Evolutionary conservation across 1,140 invertebrate species (phyloP), one percentile per base, ranked within the genome.

Genomic region (Neodiprion fabricii): DNA sequence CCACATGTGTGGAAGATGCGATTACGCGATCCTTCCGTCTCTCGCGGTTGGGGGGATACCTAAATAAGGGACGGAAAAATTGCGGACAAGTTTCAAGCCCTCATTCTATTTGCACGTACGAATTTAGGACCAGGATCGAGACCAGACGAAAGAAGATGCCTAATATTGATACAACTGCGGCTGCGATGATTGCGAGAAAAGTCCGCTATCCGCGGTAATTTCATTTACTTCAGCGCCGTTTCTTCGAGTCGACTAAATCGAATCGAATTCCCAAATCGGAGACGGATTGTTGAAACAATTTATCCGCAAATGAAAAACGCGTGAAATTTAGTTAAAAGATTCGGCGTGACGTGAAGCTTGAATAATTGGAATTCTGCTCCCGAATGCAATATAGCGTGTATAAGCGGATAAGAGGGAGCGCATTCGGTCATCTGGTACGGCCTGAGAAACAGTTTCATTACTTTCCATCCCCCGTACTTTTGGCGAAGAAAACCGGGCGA

Each of bases 391-490:
- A 78, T 78, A 23, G 21, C 48, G 50, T 12, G 8, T 11, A 66
- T 48, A 66, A 61, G 21, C 14, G 9, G 65, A 50, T 21, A 17
- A 73, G 48, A 28, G 21, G 47, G 48, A 48, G 71, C 65, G 48
- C 67, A 48, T 17, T 17, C 72, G 77, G 75, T 78, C 77, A 78
- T 75, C 72, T 67, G 48, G 72, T 23, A n/a, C 48, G 48, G 67
- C 40, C 72, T 21, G 50, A 77, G 76, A 79, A 79, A 79, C 78
- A 79, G 75, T 79, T 79, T 79, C 78, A 79, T 77, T 79, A 79
- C 76, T 74, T 75, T 77, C 70, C 70, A 75, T 74, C 76, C 72
- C 72, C 8, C 21, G 67, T 11, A 69, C 11, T 21, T 47, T 69
- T 17, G 14, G 11, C 21, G 40, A 47, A 69, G 61, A 21, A 47